phyloP scores from a whole-genome alignment of 1,140 invertebrate genomes.

The Copidosoma floridanum region DNA sequence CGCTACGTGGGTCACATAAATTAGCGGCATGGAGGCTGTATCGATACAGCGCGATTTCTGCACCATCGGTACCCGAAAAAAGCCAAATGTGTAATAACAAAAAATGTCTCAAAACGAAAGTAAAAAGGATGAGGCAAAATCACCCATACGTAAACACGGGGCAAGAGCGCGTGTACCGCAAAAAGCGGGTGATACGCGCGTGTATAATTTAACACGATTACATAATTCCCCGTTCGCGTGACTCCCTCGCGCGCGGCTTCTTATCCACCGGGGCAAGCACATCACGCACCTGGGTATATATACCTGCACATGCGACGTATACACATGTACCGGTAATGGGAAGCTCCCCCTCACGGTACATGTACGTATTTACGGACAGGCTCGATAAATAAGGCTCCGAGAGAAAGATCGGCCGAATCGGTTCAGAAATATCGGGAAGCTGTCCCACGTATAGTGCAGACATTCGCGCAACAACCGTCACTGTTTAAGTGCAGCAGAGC shows the following conservation, averaged over 20 bases:
- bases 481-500: no score
- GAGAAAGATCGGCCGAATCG: neutral
- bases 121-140: neutral
- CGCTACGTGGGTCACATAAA: no score
- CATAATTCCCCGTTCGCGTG: slow-evolving; percentile 16
- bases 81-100: no score
- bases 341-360: no score
- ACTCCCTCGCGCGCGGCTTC: neutral
- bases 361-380: no score
- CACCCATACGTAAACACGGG: no score
- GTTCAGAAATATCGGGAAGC: no score
- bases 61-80: neutral
- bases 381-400: neutral
- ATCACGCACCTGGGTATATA: neutral
- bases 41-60: slow-evolving; percentile 5
- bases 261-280: neutral
- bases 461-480: no score
- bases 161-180: no score
- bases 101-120: neutral
- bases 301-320: neutral
- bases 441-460: no score
- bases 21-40: no score
- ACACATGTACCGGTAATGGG: no score
- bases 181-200: slow-evolving; percentile 12
- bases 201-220: slow-evolving; percentile 22